Base-by-base conservation (phyloP, 1,140 invertebrate species). In the Zaprionus vittiger region DNA sequence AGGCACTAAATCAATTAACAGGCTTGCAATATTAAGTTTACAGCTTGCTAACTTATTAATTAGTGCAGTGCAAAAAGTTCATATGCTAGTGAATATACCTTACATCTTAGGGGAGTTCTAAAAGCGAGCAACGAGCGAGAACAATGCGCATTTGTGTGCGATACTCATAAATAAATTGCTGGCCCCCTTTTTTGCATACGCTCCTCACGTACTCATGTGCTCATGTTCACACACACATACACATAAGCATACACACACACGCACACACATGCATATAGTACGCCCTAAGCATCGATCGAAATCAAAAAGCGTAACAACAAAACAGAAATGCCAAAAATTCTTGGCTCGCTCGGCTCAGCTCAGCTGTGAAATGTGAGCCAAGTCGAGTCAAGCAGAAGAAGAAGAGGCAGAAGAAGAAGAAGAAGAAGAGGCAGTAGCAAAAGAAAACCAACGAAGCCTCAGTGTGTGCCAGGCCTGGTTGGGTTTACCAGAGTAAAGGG, bases 291-390 rank as follows among this genome's bases (percentile, higher is more conserved):
- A 84, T 89, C 84, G 84, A 89, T 89, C 72, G 85, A 73, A 89
- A 84, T 89, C 84, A 89, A 84, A 90, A 84, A 90, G 85, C 85
- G 85, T 90, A 90, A 84, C 84, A 77, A 68, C 75, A 76, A 90
- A 90, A 74, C 78, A 81, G 66, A 79, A 89, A 87, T 87, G 81
- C 84, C 84, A 81, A 89, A 89, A 79, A 89, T 86, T 80, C 72
- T 83, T 79, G 41, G 47, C 44, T 67, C 15, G 24, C 56, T 61
- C 44, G 26, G 41, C 41, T 49, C 82, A 70, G 77, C 73, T 77
- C 83, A 86, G 83, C 83, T 87, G 83, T 81, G 78, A 89, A 79
- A 82, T 80, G 74, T 68, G 64, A 77, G 68, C 55, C 62, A 75
- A 72, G 49, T 55, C 56, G 31, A 57, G 61, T 59, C 22, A 44